Base-by-base conservation (phyloP, 2,888 invertebrate genomes). In the Platycnemis pennipes region DNA sequence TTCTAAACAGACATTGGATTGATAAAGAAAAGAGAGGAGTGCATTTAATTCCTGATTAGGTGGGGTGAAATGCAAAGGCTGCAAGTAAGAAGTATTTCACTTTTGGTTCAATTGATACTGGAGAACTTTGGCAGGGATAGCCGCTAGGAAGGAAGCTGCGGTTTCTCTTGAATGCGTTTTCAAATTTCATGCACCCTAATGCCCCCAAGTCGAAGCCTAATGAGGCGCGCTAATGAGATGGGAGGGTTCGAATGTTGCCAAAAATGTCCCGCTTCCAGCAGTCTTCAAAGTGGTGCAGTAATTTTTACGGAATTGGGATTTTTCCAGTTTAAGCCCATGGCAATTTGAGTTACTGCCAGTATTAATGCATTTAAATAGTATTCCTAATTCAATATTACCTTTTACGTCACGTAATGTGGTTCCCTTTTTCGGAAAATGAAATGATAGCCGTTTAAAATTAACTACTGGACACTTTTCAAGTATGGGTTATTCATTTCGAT, bases 281-380 rank as follows among this genome's bases (percentile, higher is more conserved):
- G 31, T 77, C 37, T 37, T 37, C 8, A 13, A 16, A 37, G n/a
- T 1, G n/a, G 2, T 37, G 37, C 37, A 11, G 16, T 37, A 77
- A 31, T 77, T 77, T 37, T 77, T 8, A 16, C 13, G 77, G 77
- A 77, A 16, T 77, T 77, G 77, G 77, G 37, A 77, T 11, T 37
- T 77, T 26, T 77, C 77, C 77, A 77, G 16, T 37, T 77, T 77
- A 26, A 8, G 63, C 37, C 11, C 77, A 1, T 37, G 7, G 37
- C 37, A 77, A 77, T 77, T 77, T 77, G 77, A 77, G 8, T 37
- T 26, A 31, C 37, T 77, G 77, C 77, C 77, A 77, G 77, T 77
- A 37, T 37, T 31, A 16, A 77, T n/a, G 37, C 37, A 77, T 77
- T 77, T 37, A 77, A 77, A 77, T 11, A 37, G 26, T 37, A 37